Evolutionary conservation across 2,113 vertebrate genomes (phyloP), one percentile per base, ranked within the genome.

Genomic region (Pteropus alecto): DNA sequence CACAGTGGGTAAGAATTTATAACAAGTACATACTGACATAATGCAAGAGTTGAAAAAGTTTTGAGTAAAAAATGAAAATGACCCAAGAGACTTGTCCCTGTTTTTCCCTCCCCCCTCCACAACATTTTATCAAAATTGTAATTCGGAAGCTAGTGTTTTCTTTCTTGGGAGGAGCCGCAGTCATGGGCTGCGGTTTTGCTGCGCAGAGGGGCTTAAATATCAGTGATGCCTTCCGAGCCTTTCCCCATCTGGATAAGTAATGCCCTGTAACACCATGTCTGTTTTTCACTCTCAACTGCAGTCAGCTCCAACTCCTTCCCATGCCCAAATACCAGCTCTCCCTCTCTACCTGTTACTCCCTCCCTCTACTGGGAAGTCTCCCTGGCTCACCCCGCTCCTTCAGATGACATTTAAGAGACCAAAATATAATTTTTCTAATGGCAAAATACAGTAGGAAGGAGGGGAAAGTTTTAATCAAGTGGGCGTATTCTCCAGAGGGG

Each of bases 401-500:
- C 89, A 78, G 71, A 38, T 86, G 35, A 68, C 54, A 51, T 90
- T 68, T 24, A 35, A 97, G 78, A 97, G 58, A 82, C 92, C 90
- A 82, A 94, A 95, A 68, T 94, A 65, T 63, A 82, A 92, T 84
- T 84, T 97, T 97, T 98, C 24, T 5, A 82, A 54, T 94, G 95
- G 93, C 87, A 98, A 98, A 98, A 97, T 93, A 71, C 60, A 87
- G 38, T 73, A 87, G 56, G 89, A 98, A 96, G 85, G 91, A 65
- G 33, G 76, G 86, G 71, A 95, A 94, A 77, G 35, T 97, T 85
- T 98, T 98, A 97, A 98, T 98, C 97, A 97, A 95, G 94, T 95
- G 96, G 97, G 90, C 90, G 79, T 96, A 96, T 97, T 98, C 98
- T 98, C 98, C 41, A n/a, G 97, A 97, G 98, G 98, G 98, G 83